A percentile compares a stretch with the other conserved stretches of the same genome.
Evolutionary conservation across 1,140 invertebrate species (phyloP).

Genomic region (Drosophila biarmipes): DNA sequence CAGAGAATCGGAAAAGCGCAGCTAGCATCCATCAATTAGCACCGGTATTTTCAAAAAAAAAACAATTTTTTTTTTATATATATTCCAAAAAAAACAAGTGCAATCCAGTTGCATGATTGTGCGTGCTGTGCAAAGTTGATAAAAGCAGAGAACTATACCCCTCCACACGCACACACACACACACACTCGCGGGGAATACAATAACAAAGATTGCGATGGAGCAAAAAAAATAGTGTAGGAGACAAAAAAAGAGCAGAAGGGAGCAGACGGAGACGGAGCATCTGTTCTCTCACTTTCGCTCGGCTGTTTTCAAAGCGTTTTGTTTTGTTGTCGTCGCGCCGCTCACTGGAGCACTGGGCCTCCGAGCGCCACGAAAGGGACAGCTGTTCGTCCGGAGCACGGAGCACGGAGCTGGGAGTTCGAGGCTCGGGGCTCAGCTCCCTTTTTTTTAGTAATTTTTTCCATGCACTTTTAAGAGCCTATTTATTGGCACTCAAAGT

Average conservation of each 20-base stretch:
- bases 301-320: constrained; percentile 13
- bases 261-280: constrained; percentile 16
- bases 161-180: constrained; percentile 12
- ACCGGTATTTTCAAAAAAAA: constrained; percentile 20
- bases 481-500: too few species aligned
- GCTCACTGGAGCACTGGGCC: constrained; percentile 31
- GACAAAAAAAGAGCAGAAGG: neutral
- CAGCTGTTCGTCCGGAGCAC: constrained; percentile 18
- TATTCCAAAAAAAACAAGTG: constrained; percentile 3
- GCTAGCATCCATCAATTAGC: constrained; percentile 6
- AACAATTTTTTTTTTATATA: constrained; percentile 4
- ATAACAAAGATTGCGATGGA: constrained; percentile 10
- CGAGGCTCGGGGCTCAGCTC: too few species aligned
- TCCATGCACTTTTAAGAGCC: too few species aligned
- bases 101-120: neutral
- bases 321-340: constrained; percentile 29
- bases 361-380: constrained; percentile 15
- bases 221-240: neutral
- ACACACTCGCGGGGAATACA: constrained; percentile 8
- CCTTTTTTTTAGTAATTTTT: too few species aligned
- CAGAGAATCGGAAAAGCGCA: constrained; percentile 11
- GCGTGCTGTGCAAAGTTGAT: constrained; percentile 13
- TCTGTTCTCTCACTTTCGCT: constrained; percentile 23
- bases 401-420: neutral
- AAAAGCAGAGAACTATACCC: constrained; percentile 26